Conservation (phyloP, 2,888 invertebrate species). For the Poecilus cupreus region DNA sequence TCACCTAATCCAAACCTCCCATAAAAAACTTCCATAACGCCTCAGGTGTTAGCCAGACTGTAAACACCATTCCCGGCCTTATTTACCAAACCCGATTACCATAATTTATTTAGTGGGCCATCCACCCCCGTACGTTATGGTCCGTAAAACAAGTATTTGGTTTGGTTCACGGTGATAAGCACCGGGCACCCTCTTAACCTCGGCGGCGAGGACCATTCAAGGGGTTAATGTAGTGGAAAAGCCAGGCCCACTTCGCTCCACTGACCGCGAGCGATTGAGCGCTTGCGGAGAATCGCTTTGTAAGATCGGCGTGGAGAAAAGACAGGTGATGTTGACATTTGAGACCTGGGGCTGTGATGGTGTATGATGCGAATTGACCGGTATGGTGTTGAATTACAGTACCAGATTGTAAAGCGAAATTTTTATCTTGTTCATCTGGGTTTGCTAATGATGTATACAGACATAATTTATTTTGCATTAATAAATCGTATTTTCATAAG, state of each 20-base stretch:
- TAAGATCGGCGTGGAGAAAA: neutral
- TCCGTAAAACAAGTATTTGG: constrained; percentile 12
- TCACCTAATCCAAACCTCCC: neutral
- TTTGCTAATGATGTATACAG: neutral
- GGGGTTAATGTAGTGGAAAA: constrained; percentile 26
- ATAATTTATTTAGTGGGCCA: constrained; percentile 35
- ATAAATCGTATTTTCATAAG: too few relatives aligned
- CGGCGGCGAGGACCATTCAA: neutral
- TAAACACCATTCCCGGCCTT: neutral
- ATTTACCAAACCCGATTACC: constrained; percentile 20
- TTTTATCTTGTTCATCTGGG: neutral
- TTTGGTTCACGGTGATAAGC: neutral
- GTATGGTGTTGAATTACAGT: neutral
- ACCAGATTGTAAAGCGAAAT: neutral
- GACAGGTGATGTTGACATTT: neutral
- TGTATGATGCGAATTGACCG: constrained; percentile 9
- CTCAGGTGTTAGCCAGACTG: neutral
- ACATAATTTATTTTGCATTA: neutral
- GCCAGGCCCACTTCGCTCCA: neutral
- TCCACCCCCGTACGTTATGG: constrained; percentile 26
- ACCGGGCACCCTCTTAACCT: neutral
- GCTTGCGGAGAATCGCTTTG: neutral
- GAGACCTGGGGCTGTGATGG: neutral
- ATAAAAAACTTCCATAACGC: neutral
- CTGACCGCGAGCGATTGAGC: constrained; percentile 9